phyloP scores from a whole-genome alignment of 2,113 vertebrate genomes.

The Ophthalmolycus amberensis region DNA sequence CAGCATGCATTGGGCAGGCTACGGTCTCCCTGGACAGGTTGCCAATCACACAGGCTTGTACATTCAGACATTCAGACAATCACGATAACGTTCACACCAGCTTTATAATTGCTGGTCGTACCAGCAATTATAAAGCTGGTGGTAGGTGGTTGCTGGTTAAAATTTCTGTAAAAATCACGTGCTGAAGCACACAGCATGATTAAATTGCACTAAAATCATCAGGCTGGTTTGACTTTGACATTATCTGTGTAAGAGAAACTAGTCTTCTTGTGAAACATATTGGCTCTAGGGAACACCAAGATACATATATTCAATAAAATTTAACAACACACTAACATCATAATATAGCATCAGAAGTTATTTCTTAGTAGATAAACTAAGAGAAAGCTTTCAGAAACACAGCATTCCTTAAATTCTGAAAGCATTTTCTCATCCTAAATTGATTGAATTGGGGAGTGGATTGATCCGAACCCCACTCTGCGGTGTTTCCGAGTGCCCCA shows the following conservation, averaged over 20 bases:
- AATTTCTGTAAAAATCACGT: not conserved
- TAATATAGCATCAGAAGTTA: not conserved
- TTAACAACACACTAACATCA: not conserved
- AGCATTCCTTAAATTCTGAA: not conserved
- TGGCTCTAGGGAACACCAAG: not conserved
- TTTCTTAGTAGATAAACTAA: not conserved
- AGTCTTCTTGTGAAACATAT: not conserved
- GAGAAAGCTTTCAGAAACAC: not conserved
- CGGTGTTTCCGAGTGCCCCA: constrained; percentile 2
- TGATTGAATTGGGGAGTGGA: not conserved
- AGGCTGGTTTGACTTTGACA: not conserved
- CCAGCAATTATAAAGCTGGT: no score
- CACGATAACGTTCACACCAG: not conserved
- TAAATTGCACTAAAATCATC: not conserved
- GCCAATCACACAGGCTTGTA: not conserved
- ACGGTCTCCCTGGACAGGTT: not conserved
- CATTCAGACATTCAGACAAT: not conserved
- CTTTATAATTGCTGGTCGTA: not conserved
- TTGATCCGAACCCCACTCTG: not conserved
- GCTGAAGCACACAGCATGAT: not conserved
- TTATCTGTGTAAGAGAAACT: not conserved
- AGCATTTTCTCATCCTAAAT: not conserved
- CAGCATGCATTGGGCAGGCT: not conserved
- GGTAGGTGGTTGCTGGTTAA: not conserved
- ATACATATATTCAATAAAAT: not conserved